Base-by-base conservation (phyloP, 2,888 invertebrate species). In the Galerucella calmariensis region DNA sequence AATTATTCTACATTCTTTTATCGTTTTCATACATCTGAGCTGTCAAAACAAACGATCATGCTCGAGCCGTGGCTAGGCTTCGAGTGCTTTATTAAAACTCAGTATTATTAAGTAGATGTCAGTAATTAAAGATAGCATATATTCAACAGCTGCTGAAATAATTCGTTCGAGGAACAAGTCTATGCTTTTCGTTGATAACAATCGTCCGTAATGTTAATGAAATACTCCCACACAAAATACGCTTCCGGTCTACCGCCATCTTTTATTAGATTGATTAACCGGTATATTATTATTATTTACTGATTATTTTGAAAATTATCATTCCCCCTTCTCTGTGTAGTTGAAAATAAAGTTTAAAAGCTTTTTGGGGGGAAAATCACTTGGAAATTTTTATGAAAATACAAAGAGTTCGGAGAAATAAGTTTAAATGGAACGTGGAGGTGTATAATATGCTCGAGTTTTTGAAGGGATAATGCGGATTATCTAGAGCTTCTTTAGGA, bases 71-170 rank as follows among this genome's bases (percentile, higher is more conserved):
- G 75, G 75, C 67, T 65, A 65, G 20, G 72, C 67, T 69, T 69
- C 82, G 80, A 66, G 76, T 8, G 35, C 78, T 74, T 78, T 79
- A 81, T 81, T 80, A 83, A 84, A 83, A 79, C 83, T 82, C 81
- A 82, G 81, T 67, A 83, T 85, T 84, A 85, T 84, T 84, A 85
- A 85, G 83, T 83, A 82, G 83, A 83, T 83, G 84, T 84, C 84
- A 81, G 81, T 85, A 85, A 85, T 85, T 84, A 83, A 71, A 81
- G 81, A 80, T 81, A 82, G 79, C 84, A 84, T 85, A 86, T 85
- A n/a, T n/a, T 85, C 85, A 85, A 85, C 85, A 86, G 84, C 85
- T 86, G 86, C 84, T 85, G 82, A 84, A 85, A 85, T 85, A 84
- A 85, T 86, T 82, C 83, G 83, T 85, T 84, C 83, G 85, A 86